phyloP scores from a whole-genome alignment of 2,113 vertebrate genomes.

The Amblyornis subalaris region DNA sequence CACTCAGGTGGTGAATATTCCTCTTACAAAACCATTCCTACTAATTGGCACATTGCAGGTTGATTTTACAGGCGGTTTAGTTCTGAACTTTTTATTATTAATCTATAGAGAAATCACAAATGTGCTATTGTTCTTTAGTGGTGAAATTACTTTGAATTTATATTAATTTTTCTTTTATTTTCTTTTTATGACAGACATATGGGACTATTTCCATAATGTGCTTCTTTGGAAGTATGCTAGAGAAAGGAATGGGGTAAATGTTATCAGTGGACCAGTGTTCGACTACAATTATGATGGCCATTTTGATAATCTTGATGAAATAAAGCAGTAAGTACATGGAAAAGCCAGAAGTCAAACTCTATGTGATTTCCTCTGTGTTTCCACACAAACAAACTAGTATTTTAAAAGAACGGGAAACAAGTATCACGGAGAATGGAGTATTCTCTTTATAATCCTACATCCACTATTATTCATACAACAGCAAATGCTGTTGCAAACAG shows the following conservation, averaged over 20 bases:
- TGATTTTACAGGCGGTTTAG: not conserved
- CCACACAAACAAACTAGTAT: not conserved
- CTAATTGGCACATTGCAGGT: not conserved
- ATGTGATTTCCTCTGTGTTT: not conserved
- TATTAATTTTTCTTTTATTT: not conserved
- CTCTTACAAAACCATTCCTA: not conserved
- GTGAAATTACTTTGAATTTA: not conserved
- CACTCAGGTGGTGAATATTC: not conserved
- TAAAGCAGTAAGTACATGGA: slow-evolving; percentile 73
- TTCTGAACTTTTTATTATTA: not conserved
- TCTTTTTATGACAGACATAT: slow-evolving; percentile 77
- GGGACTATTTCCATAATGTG: slow-evolving; percentile 82
- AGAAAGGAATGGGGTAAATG: slow-evolving; percentile 84
- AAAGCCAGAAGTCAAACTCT: not conserved
- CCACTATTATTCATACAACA: not conserved
- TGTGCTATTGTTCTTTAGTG: not conserved
- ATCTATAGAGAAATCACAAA: not conserved
- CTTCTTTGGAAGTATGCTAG: slow-evolving; percentile 76
- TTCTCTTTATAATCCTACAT: not conserved
- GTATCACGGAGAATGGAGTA: not conserved
- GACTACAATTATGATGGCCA: slow-evolving; percentile 87
- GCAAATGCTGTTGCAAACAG: not conserved
- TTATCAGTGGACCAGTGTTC: slow-evolving; percentile 91
- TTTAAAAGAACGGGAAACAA: not conserved
- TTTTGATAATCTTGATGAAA: slow-evolving; percentile 71